Base-by-base conservation (phyloP, 2,113 vertebrate species). In the Orthonyx spaldingii region DNA sequence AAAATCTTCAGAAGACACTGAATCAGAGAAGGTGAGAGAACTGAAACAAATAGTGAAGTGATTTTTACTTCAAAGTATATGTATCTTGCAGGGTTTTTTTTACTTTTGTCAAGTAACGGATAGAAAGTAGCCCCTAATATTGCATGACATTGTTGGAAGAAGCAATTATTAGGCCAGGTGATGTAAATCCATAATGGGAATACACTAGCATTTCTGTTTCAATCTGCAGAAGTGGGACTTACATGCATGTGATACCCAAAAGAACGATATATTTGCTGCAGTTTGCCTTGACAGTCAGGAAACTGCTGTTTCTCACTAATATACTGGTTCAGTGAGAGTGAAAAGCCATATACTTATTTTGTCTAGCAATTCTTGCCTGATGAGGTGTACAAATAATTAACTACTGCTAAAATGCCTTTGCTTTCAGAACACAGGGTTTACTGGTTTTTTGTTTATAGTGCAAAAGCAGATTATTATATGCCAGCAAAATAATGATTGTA, bases 1-100 rank as follows among this genome's bases (percentile, higher is more conserved):
- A 79, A 98, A 98, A 91, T 47, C 95, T 23, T 39, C 96, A 57
- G 98, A 98, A 90, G 93, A 96, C 23, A 32, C 84, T 82, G 52
- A 57, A 42, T 89, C 94, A 46, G 97, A 98, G 50, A 97, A 98
- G 97, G 98, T 98, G 71, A 97, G 94, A 47, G 55, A 92, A 70
- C 35, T 78, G 27, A 84, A 91, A 63, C 16, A 71, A 87, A 87
- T 65, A 3, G 3, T 78, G 44, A 86, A 35, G 22, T 46, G 0
- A 3, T 53, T 49, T 89, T 64, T 86, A 28, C 19, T 59, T 82
- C 19, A 24, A 13, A 46, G 10, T 41, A 4, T 68, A 20, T 14
- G 1, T 50, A 18, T 13, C 22, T 76, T 46, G 16, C 4, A 44
- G 27, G 1, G 23, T 7, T 32, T 39, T 60, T 57, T 76, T 71